These are phyloP conservation scores for Drosophila algonquin DNA, from an alignment of 2,888 invertebrate genomes.

Conservation along the genomic window DNA sequence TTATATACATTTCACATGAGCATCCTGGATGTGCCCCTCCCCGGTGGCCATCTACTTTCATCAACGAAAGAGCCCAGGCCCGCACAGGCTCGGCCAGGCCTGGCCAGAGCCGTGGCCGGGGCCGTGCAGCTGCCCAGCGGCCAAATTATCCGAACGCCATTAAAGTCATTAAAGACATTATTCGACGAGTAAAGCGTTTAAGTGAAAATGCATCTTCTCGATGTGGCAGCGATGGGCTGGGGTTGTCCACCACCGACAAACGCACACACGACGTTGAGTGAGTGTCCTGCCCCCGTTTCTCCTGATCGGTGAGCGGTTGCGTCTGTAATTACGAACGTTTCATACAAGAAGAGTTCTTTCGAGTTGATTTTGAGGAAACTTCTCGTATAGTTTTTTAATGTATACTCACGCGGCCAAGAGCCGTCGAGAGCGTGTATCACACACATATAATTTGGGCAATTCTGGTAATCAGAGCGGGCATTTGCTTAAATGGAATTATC, in stretches of 20 bases:
- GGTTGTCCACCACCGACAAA: conserved; percentile 50
- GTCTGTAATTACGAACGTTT: conserved; percentile 66
- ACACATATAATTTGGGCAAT: conserved; percentile 71
- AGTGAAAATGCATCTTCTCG: conserved; percentile 74
- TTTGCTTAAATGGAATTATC: conserved; percentile 80
- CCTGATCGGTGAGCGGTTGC: conserved; percentile 3
- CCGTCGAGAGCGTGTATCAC: conserved; percentile 11
- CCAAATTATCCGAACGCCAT: conserved; percentile 76
- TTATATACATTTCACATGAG: conserved; percentile 59
- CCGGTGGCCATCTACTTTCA: conserved; percentile 66
- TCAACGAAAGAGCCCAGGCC: conserved; percentile 57
- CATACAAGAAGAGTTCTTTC: conserved; percentile 50
- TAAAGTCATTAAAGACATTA: conserved; percentile 80
- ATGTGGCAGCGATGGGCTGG: conserved; percentile 42
- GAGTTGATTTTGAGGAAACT: conserved; percentile 62
- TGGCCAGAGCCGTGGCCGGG: conserved; percentile 6
- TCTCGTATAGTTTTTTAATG: conserved; percentile 61
- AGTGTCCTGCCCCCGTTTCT: not conserved
- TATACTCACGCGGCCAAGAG: conserved; percentile 11
- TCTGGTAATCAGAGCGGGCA: conserved; percentile 74
- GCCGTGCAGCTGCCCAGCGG: conserved; percentile 55
- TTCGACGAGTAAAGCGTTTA: conserved; percentile 78
- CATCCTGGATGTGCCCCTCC: conserved; percentile 41
- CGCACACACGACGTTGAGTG: conserved; percentile 32
- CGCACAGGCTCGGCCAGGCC: not conserved